phyloP scores from a whole-genome alignment of 2,888 invertebrate species.

The Sussaba pulchella region DNA sequence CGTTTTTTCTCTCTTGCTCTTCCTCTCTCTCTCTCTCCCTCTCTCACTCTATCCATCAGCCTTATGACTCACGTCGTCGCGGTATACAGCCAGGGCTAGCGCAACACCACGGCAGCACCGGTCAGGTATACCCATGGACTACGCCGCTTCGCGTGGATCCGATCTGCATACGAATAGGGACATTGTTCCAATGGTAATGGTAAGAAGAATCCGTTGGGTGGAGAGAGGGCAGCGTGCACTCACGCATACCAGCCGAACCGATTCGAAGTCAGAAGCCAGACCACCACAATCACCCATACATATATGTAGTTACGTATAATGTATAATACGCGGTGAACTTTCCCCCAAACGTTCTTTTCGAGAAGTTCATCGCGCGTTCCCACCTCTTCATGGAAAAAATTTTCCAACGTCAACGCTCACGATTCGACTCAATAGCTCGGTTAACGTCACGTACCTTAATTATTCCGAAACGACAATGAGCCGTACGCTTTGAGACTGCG shows the following conservation, averaged over 20 bases:
- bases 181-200: slow-evolving; percentile 68
- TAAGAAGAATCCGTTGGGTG: slow-evolving; percentile 65
- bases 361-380: slow-evolving; percentile 29
- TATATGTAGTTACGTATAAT: slow-evolving; percentile 10
- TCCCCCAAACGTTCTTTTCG: slow-evolving; percentile 37
- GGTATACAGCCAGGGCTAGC: slow-evolving; percentile 24
- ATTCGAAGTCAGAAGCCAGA: slow-evolving; percentile 38
- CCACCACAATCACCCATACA: slow-evolving; percentile 55
- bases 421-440: not conserved
- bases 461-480: slow-evolving; percentile 22
- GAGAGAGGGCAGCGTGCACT: slow-evolving; percentile 38
- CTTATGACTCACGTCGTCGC: slow-evolving; percentile 65
- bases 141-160: slow-evolving; percentile 55
- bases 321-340: slow-evolving; percentile 45
- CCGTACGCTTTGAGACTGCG: slow-evolving; percentile 10
- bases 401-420: slow-evolving; percentile 14
- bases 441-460: slow-evolving; percentile 2
- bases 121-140: slow-evolving; percentile 57
- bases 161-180: slow-evolving; percentile 69
- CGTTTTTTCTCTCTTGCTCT: slow-evolving; percentile 30
- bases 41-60: slow-evolving; percentile 49
- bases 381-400: not conserved
- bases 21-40: slow-evolving; percentile 32
- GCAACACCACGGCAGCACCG: slow-evolving; percentile 38
- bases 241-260: slow-evolving; percentile 50